Conservation (phyloP, 2,888 invertebrate species). For the Heliconius ismenius region DNA sequence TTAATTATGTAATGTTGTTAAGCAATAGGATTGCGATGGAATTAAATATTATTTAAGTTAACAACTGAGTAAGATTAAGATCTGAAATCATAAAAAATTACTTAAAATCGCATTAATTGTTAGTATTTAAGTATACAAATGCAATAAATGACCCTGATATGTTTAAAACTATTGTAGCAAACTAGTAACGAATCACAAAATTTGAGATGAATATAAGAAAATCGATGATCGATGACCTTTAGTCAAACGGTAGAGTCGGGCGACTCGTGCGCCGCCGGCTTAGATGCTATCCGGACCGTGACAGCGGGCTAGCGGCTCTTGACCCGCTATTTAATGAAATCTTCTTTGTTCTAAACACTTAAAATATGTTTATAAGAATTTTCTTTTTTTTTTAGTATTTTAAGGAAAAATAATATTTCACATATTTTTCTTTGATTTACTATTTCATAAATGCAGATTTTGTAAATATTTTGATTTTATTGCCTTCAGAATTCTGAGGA, state of each 20-base stretch:
- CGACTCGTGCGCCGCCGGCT: slow-evolving; percentile 59
- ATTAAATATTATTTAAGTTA: no score
- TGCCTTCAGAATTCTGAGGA: not conserved
- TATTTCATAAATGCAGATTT: not conserved
- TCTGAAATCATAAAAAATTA: no score
- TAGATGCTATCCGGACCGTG: slow-evolving; percentile 57
- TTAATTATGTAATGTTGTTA: not conserved
- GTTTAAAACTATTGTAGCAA: not conserved
- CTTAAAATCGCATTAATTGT: no score
- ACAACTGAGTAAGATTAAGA: no score
- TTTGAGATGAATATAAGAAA: slow-evolving; percentile 28
- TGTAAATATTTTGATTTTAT: not conserved
- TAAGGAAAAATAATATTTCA: not conserved
- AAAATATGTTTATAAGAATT: not conserved
- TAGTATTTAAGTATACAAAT: not conserved
- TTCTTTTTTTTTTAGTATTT: no score
- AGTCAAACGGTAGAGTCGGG: slow-evolving; percentile 54
- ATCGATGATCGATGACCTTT: slow-evolving; percentile 48
- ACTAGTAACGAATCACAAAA: not conserved
- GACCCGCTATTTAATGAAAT: slow-evolving; percentile 44
- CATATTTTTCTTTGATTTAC: not conserved
- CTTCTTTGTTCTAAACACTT: slow-evolving; percentile 8
- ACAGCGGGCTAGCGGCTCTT: slow-evolving; percentile 52
- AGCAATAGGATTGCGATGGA: not conserved
- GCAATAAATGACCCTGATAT: not conserved